Evolutionary conservation across 2,888 invertebrate genomes (phyloP).

Genomic region (Emmelina monodactyla): DNA sequence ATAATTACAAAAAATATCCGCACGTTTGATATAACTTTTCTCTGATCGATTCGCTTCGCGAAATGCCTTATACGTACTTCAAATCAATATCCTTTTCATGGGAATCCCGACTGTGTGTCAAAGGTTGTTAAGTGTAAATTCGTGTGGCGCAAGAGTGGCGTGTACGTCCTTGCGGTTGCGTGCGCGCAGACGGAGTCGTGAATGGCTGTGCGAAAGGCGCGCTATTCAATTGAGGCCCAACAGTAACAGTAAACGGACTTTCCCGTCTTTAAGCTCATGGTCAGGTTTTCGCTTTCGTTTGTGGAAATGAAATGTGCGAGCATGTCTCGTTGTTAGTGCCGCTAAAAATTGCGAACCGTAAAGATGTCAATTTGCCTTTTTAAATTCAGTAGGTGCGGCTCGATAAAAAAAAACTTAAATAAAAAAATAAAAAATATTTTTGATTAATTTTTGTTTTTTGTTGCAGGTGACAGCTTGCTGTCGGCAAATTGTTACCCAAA

Average conservation of each 20-base stretch:
- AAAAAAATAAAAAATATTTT: slow-evolving; percentile 1
- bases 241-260: slow-evolving; percentile 48
- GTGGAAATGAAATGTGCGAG: slow-evolving; percentile 34
- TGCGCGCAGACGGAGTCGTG: slow-evolving; percentile 32
- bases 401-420: not conserved
- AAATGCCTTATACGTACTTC: no score
- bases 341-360: slow-evolving; percentile 16
- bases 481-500: slow-evolving; percentile 38
- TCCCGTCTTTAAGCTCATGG: slow-evolving; percentile 38
- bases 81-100: slow-evolving; percentile 10
- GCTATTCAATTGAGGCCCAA: slow-evolving; percentile 48
- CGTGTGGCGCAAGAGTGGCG: slow-evolving; percentile 21
- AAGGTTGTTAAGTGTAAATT: slow-evolving; percentile 25
- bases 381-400: slow-evolving; percentile 22
- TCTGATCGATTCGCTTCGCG: no score
- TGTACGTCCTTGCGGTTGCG: slow-evolving; percentile 41
- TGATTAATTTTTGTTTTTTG: slow-evolving; percentile 17
- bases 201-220: slow-evolving; percentile 40
- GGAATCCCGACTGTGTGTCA: slow-evolving; percentile 16
- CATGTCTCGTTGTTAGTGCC: slow-evolving; percentile 24
- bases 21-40: no score
- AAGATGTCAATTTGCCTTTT: slow-evolving; percentile 19
- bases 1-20: no score
- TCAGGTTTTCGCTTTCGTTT: slow-evolving; percentile 52
- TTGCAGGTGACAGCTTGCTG: slow-evolving; percentile 55